A percentile compares a stretch with the other conserved stretches of the same genome.
Evolutionary conservation across 2,113 vertebrate genomes (phyloP).

Genomic region (Polypterus bichir): DNA sequence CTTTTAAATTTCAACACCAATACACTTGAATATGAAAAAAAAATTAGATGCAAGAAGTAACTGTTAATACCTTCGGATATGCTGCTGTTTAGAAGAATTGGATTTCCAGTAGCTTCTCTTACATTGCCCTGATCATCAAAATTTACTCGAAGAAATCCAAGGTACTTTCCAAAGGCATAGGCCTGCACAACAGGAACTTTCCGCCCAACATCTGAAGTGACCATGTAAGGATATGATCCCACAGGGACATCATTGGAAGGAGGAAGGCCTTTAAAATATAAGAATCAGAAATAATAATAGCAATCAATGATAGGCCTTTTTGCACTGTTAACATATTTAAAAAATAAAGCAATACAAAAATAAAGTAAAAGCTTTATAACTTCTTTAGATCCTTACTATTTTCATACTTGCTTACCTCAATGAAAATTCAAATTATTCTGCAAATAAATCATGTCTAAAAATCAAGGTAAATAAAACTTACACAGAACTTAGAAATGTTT

Average conservation of each 20-base stretch:
- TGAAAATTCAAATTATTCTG: no score
- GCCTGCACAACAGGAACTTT: conserved; percentile 83
- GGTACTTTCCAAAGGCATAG: conserved; percentile 86
- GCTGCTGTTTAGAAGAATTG: conserved; percentile 67
- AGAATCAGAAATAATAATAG: neutral
- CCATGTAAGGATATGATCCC: conserved; percentile 68
- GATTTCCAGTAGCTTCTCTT: conserved; percentile 63
- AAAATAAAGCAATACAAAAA: neutral
- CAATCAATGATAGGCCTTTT: neutral
- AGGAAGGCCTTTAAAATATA: conserved; percentile 41
- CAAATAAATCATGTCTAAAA: no score
- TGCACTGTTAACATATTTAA: neutral
- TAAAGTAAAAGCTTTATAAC: neutral
- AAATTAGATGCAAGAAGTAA: no score
- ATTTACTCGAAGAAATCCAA: conserved; percentile 67
- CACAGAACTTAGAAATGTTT: no score
- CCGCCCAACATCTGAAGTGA: conserved; percentile 54
- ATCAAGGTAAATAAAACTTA: no score
- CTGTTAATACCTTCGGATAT: conserved; percentile 55
- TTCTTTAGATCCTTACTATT: no score
- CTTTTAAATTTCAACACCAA: no score
- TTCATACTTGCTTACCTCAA: no score
- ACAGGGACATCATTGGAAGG: conserved; percentile 62
- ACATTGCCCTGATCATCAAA: conserved; percentile 70
- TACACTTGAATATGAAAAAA: no score